These are phyloP conservation scores for Paedocypris sp. DNA, from an alignment of 2,113 vertebrate genomes.

Conservation along the genomic window DNA sequence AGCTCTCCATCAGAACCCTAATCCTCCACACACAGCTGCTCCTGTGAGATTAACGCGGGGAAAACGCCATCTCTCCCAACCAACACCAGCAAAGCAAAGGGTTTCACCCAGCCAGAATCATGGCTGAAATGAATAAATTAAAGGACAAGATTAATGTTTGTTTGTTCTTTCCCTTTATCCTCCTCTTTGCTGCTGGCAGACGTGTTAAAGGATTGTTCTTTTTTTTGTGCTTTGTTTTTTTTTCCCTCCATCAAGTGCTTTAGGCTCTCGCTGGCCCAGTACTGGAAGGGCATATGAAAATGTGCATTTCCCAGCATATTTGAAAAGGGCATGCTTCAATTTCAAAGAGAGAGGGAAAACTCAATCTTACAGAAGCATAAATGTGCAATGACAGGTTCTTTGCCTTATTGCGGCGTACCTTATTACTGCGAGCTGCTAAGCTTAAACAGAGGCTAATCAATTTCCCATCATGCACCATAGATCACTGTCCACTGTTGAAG, in stretches of 20 bases:
- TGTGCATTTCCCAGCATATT: conserved; percentile 18
- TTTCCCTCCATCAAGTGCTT: conserved; percentile 18
- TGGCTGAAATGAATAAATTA: conserved; percentile 34
- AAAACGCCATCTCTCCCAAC: conserved; percentile 14
- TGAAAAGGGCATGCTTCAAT: conserved; percentile 20
- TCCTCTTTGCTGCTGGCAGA: conserved; percentile 19
- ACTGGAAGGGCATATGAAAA: conserved; percentile 19
- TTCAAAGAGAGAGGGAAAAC: neutral
- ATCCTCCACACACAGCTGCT: conserved; percentile 46
- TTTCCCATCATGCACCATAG: conserved; percentile 34
- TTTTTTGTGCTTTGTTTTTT: no score
- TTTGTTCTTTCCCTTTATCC: conserved; percentile 21
- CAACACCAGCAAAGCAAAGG: conserved; percentile 10
- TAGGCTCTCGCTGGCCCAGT: conserved; percentile 22
- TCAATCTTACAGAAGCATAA: conserved; percentile 5
- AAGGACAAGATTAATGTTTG: conserved; percentile 18
- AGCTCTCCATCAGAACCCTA: conserved; percentile 34
- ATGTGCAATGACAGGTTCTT: conserved; percentile 11
- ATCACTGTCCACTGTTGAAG: conserved; percentile 27
- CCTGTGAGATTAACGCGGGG: conserved; percentile 38
- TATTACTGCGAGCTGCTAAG: neutral
- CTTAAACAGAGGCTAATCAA: conserved; percentile 33
- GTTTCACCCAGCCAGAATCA: conserved; percentile 24
- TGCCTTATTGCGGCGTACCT: neutral
- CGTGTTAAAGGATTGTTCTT: neutral